These are phyloP conservation scores for Anguilla anguilla DNA, from an alignment of 2,797 vertebrate genomes.

Conservation along the genomic window DNA sequence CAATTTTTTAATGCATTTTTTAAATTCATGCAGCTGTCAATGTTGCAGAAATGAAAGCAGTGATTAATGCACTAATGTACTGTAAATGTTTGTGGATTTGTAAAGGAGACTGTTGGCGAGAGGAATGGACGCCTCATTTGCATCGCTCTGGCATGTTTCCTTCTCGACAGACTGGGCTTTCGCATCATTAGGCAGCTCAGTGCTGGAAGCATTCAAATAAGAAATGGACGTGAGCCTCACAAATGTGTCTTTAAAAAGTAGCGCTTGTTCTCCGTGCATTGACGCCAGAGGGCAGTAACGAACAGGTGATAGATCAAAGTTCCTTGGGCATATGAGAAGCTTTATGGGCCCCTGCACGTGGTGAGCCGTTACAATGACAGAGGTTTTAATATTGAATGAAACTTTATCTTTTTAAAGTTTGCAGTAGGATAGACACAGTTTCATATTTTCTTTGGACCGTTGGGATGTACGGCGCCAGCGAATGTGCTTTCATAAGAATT, in stretches of 20 bases:
- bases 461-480: neutral
- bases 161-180: neutral
- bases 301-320: neutral
- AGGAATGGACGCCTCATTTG: neutral
- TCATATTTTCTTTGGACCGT: neutral
- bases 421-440: neutral
- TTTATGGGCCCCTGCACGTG: neutral
- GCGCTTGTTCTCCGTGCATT: neutral
- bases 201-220: constrained; percentile 15
- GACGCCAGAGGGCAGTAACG: constrained; percentile 11
- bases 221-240: neutral
- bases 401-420: constrained; percentile 2
- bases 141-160: neutral
- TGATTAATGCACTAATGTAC: neutral
- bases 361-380: neutral
- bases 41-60: too few species aligned
- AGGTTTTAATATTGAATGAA: constrained; percentile 13
- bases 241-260: neutral
- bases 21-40: too few species aligned
- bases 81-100: neutral
- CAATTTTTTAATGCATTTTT: neutral
- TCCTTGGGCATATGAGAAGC: neutral
- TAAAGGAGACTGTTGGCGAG: neutral
- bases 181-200: neutral
- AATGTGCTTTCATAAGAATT: neutral